Conservation (phyloP, 2,113 vertebrate genomes). For the Thomomys bottae region DNA sequence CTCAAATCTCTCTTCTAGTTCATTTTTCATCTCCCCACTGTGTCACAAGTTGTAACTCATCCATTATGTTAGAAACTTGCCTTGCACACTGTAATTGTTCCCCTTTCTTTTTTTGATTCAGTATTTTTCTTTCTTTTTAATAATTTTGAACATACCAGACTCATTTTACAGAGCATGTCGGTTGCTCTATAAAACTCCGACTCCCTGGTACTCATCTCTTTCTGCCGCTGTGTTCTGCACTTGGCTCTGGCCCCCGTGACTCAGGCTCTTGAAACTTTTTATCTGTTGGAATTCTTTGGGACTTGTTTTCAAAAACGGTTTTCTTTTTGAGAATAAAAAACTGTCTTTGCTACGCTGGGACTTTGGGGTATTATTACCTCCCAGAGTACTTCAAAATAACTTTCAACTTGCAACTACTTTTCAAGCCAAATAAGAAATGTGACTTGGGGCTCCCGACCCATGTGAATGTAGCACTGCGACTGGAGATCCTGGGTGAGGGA, state of each 20-base stretch:
- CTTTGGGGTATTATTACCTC: neutral
- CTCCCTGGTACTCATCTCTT: neutral
- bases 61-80: neutral
- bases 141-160: neutral
- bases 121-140: neutral
- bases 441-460: neutral
- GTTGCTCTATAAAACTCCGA: too few species aligned
- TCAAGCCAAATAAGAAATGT: neutral
- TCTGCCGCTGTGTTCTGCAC: neutral
- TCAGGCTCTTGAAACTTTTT: neutral
- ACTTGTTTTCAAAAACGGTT: neutral
- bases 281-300: neutral
- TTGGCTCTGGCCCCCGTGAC: neutral
- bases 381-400: neutral
- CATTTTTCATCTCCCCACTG: neutral
- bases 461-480: accelerated
- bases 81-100: neutral
- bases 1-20: neutral
- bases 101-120: too few species aligned
- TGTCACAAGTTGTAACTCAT: neutral
- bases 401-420: neutral
- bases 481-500: accelerated
- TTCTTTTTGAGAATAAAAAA: neutral
- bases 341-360: neutral
- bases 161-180: neutral